Evolutionary conservation across 2,113 vertebrate species (phyloP), one percentile per base, ranked within the genome.

Genomic region (Acanthochromis polyacanthus): DNA sequence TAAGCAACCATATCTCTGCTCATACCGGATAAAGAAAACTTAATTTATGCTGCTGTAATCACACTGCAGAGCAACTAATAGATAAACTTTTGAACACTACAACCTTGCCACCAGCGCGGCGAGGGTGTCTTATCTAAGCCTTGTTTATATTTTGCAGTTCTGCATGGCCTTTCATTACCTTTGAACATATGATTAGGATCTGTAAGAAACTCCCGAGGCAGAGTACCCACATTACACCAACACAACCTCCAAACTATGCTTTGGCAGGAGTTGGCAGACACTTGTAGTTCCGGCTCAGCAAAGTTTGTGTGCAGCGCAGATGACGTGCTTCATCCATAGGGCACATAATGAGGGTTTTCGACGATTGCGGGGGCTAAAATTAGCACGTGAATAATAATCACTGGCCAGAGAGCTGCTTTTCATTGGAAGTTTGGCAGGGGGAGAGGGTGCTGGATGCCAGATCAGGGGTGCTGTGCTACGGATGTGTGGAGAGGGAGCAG

Each of bases 381-480:
- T 89, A 93, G 85, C 85, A 75, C 66, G 65, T 75, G 74, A 88
- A 88, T 88, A 85, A 90, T 90, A 85, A 90, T 78, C 78, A 69
- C 59, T 71, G 82, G 78, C 82, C 80, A 10, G 64, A 61, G 70
- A 67, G 75, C 51, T 73, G 84, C 59, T 85, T 90, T 87, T 90
- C 76, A 83, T 64, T 85, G 82, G 64, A 84, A 59, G 55, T 75
- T 87, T 90, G 85, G 84, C 77, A 88, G 55, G 32, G 69, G 46
- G 50, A 71, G 48, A 57, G 71, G 2, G 67, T 1, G 9, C 66
- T 55, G 53, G 59, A 52, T 62, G 78, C 76, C 84, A 89, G 80
- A 80, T 85, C 57, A 85, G 63, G 62, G 66, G 67, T 75, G 71
- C 62, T 38, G 73, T 67, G 51, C 62, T 55, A 46, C 3, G 20